phyloP scores from a whole-genome alignment of 2,113 vertebrate species.

The Mirza zaza region DNA sequence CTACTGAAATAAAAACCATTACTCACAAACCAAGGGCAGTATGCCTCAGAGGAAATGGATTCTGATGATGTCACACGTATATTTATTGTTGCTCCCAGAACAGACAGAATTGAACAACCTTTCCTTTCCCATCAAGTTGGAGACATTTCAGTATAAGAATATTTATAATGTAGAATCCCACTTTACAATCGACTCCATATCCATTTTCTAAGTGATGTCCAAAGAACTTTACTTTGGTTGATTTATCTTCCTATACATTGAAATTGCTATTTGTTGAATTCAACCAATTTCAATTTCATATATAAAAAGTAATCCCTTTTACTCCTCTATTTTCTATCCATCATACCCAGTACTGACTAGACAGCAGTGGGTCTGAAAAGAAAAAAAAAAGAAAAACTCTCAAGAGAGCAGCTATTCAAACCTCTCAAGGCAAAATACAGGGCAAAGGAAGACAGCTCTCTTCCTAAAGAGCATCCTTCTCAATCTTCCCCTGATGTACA shows the following conservation, averaged over 20 bases:
- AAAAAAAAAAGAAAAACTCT: not conserved
- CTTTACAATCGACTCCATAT: conserved; percentile 23
- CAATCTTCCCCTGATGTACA: not conserved
- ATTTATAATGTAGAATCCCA: not conserved
- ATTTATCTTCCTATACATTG: conserved; percentile 35
- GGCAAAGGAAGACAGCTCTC: not conserved
- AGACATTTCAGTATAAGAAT: conserved; percentile 39
- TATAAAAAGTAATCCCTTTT: conserved; percentile 37
- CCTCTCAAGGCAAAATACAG: not conserved
- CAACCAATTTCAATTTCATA: conserved; percentile 55
- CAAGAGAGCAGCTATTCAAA: conserved; percentile 39
- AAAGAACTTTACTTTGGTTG: conserved; percentile 24
- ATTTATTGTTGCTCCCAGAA: conserved; percentile 28
- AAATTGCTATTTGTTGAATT: conserved; percentile 64
- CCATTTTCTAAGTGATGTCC: conserved; percentile 43
- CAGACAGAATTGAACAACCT: not conserved
- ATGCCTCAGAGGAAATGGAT: conserved; percentile 51
- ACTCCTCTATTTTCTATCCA: conserved; percentile 47
- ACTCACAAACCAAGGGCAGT: conserved; percentile 34
- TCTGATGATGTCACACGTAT: conserved; percentile 43
- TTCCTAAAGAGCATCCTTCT: not conserved
- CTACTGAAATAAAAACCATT: conserved; percentile 59
- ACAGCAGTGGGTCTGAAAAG: not conserved
- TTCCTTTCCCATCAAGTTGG: not conserved
- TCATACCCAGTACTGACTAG: conserved; percentile 41